Conservation (phyloP, 2,888 invertebrate species). For the Thyatira batis region DNA sequence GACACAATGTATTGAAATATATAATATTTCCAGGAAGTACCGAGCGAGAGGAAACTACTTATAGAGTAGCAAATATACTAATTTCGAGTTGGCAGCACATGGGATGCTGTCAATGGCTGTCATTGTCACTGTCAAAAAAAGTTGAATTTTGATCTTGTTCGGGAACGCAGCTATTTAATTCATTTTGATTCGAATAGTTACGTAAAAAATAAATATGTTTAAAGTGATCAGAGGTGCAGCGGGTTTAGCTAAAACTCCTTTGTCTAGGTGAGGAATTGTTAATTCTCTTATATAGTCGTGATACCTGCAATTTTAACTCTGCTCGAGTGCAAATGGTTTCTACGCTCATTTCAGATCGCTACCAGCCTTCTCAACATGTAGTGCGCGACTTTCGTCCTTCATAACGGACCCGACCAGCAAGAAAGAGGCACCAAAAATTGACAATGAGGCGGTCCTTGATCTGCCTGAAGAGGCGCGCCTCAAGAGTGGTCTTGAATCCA, state of each 20-base stretch:
- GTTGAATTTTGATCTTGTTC: neutral
- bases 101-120: neutral
- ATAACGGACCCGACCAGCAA: constrained; percentile 44
- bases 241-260: constrained; percentile 45
- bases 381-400: constrained; percentile 19
- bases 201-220: constrained; percentile 56
- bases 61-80: neutral
- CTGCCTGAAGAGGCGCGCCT: constrained; percentile 76
- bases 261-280: constrained; percentile 51
- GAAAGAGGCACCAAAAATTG: constrained; percentile 77
- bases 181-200: constrained; percentile 28
- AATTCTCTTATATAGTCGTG: neutral
- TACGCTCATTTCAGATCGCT: constrained; percentile 49
- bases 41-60: too few species aligned
- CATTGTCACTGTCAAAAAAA: neutral
- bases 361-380: constrained; percentile 57
- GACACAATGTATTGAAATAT: too few species aligned
- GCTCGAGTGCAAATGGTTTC: neutral
- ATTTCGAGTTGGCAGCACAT: neutral
- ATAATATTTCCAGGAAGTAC: too few species aligned
- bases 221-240: constrained; percentile 51
- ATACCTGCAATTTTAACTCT: neutral
- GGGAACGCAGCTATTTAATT: constrained; percentile 11
- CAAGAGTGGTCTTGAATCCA: constrained; percentile 66
- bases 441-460: constrained; percentile 71